Evolutionary conservation across 2,888 invertebrate genomes (phyloP), one percentile per base, ranked within the genome.

Genomic region (Drosophila bunnanda): DNA sequence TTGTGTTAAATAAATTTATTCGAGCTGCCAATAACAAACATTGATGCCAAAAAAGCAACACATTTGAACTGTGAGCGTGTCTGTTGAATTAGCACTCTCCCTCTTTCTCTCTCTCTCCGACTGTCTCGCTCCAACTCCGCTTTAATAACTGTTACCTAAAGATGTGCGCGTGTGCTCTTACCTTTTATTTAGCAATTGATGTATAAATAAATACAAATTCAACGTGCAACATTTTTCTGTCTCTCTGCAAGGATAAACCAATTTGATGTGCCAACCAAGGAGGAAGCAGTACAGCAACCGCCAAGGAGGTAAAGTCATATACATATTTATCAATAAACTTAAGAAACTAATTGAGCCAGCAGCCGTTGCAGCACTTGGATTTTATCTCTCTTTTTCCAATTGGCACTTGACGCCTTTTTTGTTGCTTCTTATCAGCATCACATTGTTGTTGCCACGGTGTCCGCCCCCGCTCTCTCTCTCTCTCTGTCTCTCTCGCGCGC

Each of bases 211-310:
- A 39, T 41, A 25, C 38, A 38, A 43, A 59, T 75, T n/a, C 25
- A 32, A 32, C 15, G 25, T 28, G 1, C 12, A 32, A 20, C 2
- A 15, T 20, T 32, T 17, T 9, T 50, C 20, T 50, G 15, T 36
- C 38, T 71, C 57, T 55, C 36, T 10, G 44, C 15, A 46, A 71
- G 60, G 50, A 71, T 39, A 50, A 34, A 38, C 44, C 44, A 38
- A 68, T 52, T 61, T 61, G 50, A 75, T 77, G 82, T 79, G 82
- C 80, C 65, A 75, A 50, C 55, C 50, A 57, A 48, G 54, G 55
- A 68, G 66, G 69, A 79, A 38, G 56, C 53, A 39, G 55, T 38
- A 22, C 25, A 65, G 44, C 36, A 41, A 52, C 59, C 69, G 54
- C 69, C 44, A 64, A 54, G 38, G 57, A 70, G 58, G 69, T 68